Percentiles rank a stretch among this genome's conserved stretches.
Conservation (phyloP, 2,888 invertebrate genomes). For the Eledona agricola region DNA sequence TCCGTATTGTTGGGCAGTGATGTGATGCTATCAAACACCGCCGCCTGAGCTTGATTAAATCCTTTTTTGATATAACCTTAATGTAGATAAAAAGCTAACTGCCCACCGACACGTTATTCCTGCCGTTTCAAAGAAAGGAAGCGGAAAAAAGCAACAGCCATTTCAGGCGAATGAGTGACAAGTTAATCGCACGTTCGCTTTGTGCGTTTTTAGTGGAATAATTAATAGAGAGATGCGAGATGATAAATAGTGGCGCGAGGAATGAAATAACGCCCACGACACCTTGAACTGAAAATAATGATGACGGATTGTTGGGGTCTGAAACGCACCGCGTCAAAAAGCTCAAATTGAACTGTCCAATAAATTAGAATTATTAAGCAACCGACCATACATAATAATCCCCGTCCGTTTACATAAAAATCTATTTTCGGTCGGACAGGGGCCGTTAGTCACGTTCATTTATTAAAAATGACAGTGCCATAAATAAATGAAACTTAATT, state of each 20-base stretch:
- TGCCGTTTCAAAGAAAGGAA: constrained; percentile 9
- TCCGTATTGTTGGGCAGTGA: constrained; percentile 8
- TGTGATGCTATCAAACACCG: constrained; percentile 10
- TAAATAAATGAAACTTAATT: constrained; percentile 43
- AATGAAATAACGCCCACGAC: constrained; percentile 21
- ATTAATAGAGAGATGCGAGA: constrained; percentile 26
- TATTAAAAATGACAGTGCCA: constrained; percentile 42
- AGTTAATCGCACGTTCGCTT: constrained; percentile 15
- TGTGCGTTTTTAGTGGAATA: constrained; percentile 17
- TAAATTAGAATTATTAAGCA: constrained; percentile 35
- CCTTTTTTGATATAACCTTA: constrained; percentile 18
- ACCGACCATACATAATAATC: constrained; percentile 26
- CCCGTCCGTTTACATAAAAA: constrained; percentile 36
- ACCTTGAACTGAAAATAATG: constrained; percentile 36
- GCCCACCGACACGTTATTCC: constrained; percentile 7
- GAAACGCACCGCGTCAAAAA: constrained; percentile 12
- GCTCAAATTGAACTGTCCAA: constrained; percentile 20
- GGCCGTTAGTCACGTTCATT: constrained; percentile 38
- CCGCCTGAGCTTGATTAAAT: constrained; percentile 18
- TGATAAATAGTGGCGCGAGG: constrained; percentile 26
- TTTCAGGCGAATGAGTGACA: constrained; percentile 26
- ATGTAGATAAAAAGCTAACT: constrained; percentile 20
- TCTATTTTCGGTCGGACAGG: constrained; percentile 32
- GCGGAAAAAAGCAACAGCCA: constrained; percentile 11
- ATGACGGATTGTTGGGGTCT: constrained; percentile 29